These are phyloP conservation scores for Phoxinus dragarum DNA, from an alignment of 2,797 vertebrate species.

Conservation along the genomic window DNA sequence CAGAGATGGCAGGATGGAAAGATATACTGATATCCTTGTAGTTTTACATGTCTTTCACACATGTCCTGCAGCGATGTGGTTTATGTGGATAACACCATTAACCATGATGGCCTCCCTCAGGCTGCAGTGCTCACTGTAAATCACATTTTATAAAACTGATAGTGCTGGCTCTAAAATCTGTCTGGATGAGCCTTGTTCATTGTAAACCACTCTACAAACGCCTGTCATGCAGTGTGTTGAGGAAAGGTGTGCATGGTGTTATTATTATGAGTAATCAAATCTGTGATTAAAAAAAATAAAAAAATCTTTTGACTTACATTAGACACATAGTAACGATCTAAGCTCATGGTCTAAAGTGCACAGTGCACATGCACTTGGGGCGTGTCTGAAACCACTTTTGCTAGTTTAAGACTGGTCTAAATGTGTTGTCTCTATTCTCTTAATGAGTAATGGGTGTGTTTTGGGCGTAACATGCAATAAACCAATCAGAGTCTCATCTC, in stretches of 20 bases:
- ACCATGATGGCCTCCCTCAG: background rate
- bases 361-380: background rate
- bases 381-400: background rate
- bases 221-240: background rate
- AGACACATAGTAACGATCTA: background rate
- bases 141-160: background rate
- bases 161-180: background rate
- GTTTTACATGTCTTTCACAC: slow-evolving; percentile 41
- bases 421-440: background rate
- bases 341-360: background rate
- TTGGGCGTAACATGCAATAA: too few species aligned
- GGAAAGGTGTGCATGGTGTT: background rate
- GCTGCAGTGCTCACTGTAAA: background rate
- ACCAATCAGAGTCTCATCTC: too few species aligned
- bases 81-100: slow-evolving; percentile 15
- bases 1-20: background rate
- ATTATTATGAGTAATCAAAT: background rate
- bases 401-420: background rate
- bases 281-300: background rate
- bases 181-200: background rate
- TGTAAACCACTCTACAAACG: background rate
- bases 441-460: background rate
- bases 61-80: slow-evolving; percentile 3
- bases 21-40: slow-evolving; percentile 36
- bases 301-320: background rate